These are phyloP conservation scores for Chrysochloris asiatica DNA, from an alignment of 2,113 vertebrate species.

Conservation along the genomic window DNA sequence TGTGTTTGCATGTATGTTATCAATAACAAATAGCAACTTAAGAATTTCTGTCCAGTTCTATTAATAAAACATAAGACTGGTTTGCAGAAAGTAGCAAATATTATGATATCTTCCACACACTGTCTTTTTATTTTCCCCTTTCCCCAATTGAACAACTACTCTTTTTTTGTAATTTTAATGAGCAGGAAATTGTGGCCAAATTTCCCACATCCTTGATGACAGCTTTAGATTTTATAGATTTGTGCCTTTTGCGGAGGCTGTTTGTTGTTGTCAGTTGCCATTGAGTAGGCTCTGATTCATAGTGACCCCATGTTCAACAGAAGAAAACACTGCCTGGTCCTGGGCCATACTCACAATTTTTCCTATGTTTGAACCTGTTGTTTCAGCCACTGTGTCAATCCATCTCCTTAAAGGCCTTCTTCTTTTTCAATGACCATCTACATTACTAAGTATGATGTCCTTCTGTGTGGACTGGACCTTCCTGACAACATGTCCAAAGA, in stretches of 20 bases:
- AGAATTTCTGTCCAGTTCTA: conserved; percentile 38
- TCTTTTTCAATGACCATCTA: too few species aligned
- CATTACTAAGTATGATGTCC: too few species aligned
- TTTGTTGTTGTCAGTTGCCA: too few species aligned
- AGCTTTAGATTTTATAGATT: not conserved
- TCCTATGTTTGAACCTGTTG: too few species aligned
- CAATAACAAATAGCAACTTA: conserved; percentile 51
- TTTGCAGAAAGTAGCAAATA: conserved; percentile 36
- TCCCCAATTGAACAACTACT: not conserved
- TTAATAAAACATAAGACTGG: conserved; percentile 61
- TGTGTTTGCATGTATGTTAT: conserved; percentile 34
- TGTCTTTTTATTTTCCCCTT: conserved; percentile 23
- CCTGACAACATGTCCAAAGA: too few species aligned
- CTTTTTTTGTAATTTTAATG: conserved; percentile 33
- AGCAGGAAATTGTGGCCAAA: not conserved
- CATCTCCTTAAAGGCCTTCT: too few species aligned
- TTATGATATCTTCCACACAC: not conserved
- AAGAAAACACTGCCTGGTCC: too few species aligned
- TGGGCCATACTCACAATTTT: too few species aligned
- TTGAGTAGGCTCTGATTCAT: too few species aligned
- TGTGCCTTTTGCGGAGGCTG: not conserved
- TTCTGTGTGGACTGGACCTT: too few species aligned
- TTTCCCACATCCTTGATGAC: not conserved
- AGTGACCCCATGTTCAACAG: too few species aligned
- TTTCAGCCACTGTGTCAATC: too few species aligned